Evolutionary conservation across 2,113 vertebrate species (phyloP), one percentile per base, ranked within the genome.

Genomic region (Callithrix jacchus): DNA sequence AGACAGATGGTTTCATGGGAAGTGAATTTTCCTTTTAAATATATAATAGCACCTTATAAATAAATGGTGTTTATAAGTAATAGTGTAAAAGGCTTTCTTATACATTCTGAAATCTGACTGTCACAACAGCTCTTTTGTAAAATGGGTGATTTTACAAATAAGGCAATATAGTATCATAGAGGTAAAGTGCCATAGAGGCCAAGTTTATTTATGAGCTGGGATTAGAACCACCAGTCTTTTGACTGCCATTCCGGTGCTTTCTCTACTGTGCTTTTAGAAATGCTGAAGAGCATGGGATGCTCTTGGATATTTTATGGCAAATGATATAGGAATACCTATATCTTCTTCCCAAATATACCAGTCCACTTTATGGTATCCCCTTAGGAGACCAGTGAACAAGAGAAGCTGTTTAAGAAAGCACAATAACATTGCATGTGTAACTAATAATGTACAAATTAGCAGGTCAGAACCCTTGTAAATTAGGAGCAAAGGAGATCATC

Each of bases 1-100:
- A 95, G 84, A 89, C 89, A 95, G 94, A 97, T 96, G 73, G 91
- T 83, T 94, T 92, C 82, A 54, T 70, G 96, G 89, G 68, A 85
- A 89, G 87, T 77, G 77, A 93, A 42, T 86, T 95, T 87, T 23
- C 27, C 86, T 94, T 93, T 96, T 93, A 94, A 96, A 94, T 90
- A 93, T 82, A 74, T 87, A 86, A 91, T 79, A 73, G 56, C 21
- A 73, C 30, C 76, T 97, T 79, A 97, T 95, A 95, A 95, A 96
- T 87, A 96, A 95, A 77, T 94, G 61, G 93, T 82, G 30, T 45
- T 92, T 96, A 64, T 64, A 64, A 30, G 27, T 32, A 13, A 64
- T 64, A 30, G 61, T 14, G 12, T 61, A 56, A 88, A 77, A 81
- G 18, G 3, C 9, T 85, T 93, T 93, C 87, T 81, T 40, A 10